A percentile compares a stretch with the other conserved stretches of the same genome.
phyloP scores from a whole-genome alignment of 2,797 vertebrate genomes.

The Octomys mimax region DNA sequence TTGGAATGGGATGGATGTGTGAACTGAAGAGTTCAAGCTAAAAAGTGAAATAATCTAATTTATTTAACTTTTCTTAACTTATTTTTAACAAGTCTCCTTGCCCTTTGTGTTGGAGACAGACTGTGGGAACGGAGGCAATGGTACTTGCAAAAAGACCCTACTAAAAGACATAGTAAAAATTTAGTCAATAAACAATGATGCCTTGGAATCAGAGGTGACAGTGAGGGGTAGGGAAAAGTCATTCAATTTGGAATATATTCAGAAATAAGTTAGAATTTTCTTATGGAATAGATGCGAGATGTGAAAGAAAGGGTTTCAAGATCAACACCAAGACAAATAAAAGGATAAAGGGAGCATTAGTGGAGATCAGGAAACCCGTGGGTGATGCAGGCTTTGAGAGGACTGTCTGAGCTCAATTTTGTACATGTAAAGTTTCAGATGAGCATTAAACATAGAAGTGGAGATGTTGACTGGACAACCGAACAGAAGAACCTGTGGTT shows the following conservation, averaged over 20 bases:
- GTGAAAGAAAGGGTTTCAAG: not conserved
- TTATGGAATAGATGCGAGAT: not conserved
- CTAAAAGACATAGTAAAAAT: not conserved
- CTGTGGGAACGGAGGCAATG: not conserved
- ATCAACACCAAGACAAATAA: not conserved
- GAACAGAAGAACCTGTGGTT: not conserved
- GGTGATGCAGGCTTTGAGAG: not conserved
- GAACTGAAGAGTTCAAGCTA: not conserved
- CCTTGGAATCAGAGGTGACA: not conserved
- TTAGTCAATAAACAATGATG: not conserved
- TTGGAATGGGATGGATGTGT: not conserved
- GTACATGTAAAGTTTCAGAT: not conserved
- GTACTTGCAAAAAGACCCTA: not conserved
- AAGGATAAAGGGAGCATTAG: not conserved
- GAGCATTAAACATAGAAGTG: not conserved
- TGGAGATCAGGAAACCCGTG: not conserved
- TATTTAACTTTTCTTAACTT: not conserved
- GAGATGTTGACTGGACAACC: not conserved
- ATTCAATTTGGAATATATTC: not conserved
- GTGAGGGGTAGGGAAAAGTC: not conserved
- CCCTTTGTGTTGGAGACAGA: not conserved
- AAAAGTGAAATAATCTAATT: not conserved
- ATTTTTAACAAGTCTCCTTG: slow-evolving; percentile 8
- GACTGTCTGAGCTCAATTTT: not conserved
- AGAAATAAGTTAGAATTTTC: not conserved